A percentile compares a stretch with the other conserved stretches of the same genome.
phyloP scores from a whole-genome alignment of 2,113 vertebrate species.

The Cyphomyrus discorhynchus region DNA sequence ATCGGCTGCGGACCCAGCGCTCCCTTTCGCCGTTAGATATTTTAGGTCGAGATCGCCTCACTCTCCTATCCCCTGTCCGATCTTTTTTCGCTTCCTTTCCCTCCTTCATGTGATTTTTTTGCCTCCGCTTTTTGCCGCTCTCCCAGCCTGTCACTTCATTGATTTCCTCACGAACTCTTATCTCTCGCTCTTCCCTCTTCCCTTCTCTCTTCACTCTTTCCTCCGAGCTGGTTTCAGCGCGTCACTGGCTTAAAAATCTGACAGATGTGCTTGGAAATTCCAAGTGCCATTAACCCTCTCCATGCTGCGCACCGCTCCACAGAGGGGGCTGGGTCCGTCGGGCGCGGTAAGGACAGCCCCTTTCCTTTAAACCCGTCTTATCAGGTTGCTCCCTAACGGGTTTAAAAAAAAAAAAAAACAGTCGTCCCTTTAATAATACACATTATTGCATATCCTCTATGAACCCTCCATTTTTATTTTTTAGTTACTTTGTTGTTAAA shows the following conservation, averaged over 20 bases:
- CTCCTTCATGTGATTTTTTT: constrained; percentile 64
- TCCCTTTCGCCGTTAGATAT: constrained; percentile 21
- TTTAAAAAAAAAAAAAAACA: neutral
- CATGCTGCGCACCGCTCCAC: constrained; percentile 35
- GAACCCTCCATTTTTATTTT: neutral
- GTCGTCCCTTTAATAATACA: neutral
- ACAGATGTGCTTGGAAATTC: constrained; percentile 76
- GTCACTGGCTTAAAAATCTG: constrained; percentile 75
- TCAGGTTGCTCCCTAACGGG: neutral
- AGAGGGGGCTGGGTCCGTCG: constrained; percentile 21
- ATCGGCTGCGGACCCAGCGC: constrained; percentile 28
- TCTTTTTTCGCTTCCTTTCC: constrained; percentile 51
- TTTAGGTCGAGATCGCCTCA: constrained; percentile 23
- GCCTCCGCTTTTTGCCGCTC: constrained; percentile 35
- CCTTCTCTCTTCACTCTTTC: constrained; percentile 30
- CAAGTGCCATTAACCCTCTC: constrained; percentile 72
- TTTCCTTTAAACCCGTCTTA: constrained; percentile 38
- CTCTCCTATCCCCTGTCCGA: constrained; percentile 42
- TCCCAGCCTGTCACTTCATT: constrained; percentile 68
- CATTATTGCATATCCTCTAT: neutral
- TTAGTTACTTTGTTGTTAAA: neutral
- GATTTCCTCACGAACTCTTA: constrained; percentile 67
- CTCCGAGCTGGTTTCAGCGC: constrained; percentile 56
- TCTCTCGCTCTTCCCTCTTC: constrained; percentile 49
- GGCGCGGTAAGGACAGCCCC: constrained; percentile 42